Base-by-base conservation (phyloP, 2,113 vertebrate species). In the Cyprinodon brontotheroides region DNA sequence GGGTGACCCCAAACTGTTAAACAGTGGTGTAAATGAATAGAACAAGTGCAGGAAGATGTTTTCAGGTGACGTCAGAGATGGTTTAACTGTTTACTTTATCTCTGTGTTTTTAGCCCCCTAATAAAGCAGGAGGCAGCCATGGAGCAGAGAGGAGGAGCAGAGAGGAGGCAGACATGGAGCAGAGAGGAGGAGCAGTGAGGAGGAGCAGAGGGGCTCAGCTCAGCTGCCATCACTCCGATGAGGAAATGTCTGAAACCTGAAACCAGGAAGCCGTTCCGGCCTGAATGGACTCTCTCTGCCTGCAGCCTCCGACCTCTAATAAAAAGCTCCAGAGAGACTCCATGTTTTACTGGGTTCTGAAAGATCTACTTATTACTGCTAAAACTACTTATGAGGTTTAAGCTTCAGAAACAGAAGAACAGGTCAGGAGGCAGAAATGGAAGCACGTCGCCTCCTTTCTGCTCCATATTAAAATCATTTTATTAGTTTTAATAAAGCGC, bases 221-320 rank as follows among this genome's bases (percentile, higher is more conserved):
- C 7, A 39, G 14, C 4, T 5, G 9, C 0, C 53, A 29, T 40
- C 3, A 10, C 3, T 61, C 41, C 4, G 3, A 61, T 15, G 11
- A 48, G 6, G 11, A 61, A 53, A 45, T 72, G 17, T 13, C 3
- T 43, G 48, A 37, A 22, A 29, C 20, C 38, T 13, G 20, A 45
- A 66, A 29, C 68, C 68, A 71, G 68, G 77, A 61, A 68, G 79
- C 1, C 40, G 40, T 11, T 6, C 10, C 15, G 76, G 69, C 72
- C 75, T 67, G 0, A 8, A 12, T 0, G 11, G 2, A 1, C 61
- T 12, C 13, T 1, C 40, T 29, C 4, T 5, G 64, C 0, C 12
- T 37, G 57, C 12, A 40, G 3, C 1, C 7, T 0, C 5, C 3
- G 10, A 36, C n/a, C 41, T 15, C n/a, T 0, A 47, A 50, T n/a